These are phyloP conservation scores for Eugnorisma glareosa DNA, from an alignment of 2,888 invertebrate species.

Conservation along the genomic window DNA sequence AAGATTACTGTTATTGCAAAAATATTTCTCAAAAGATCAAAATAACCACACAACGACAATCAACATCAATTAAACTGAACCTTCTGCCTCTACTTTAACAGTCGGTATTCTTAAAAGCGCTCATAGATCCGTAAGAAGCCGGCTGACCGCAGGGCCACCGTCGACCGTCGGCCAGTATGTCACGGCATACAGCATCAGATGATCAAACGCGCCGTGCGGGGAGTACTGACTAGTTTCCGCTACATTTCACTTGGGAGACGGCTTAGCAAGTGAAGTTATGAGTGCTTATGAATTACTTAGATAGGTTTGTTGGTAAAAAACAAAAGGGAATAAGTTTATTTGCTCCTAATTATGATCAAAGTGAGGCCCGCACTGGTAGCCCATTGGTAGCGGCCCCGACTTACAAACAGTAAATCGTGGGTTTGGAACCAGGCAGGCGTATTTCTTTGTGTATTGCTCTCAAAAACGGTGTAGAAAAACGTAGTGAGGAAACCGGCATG, in stretches of 20 bases:
- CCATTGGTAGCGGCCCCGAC: too few relatives aligned
- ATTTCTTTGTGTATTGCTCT: too few relatives aligned
- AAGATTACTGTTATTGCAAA: neutral
- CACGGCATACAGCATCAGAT: slow-evolving; percentile 83
- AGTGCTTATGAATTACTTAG: slow-evolving; percentile 8
- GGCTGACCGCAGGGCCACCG: slow-evolving; percentile 76
- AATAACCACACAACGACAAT: too few relatives aligned
- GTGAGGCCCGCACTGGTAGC: too few relatives aligned
- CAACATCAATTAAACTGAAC: neutral
- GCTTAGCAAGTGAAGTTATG: slow-evolving; percentile 49
- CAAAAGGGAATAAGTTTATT: neutral
- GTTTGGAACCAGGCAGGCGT: too few relatives aligned
- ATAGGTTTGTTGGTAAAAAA: neutral
- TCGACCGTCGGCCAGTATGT: slow-evolving; percentile 77
- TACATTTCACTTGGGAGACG: slow-evolving; percentile 77
- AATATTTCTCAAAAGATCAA: neutral
- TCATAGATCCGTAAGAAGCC: slow-evolving; percentile 80
- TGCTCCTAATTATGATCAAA: too few relatives aligned
- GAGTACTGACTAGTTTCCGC: slow-evolving; percentile 78
- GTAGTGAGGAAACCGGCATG: too few relatives aligned
- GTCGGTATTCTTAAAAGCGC: slow-evolving; percentile 72
- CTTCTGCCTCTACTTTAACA: slow-evolving; percentile 30
- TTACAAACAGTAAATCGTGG: too few relatives aligned
- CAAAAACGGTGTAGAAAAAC: too few relatives aligned
- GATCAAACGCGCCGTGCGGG: slow-evolving; percentile 77